A percentile compares a stretch with the other conserved stretches of the same genome.
Conservation (phyloP, 2,888 invertebrate genomes). For the Drosophila bunnanda region DNA sequence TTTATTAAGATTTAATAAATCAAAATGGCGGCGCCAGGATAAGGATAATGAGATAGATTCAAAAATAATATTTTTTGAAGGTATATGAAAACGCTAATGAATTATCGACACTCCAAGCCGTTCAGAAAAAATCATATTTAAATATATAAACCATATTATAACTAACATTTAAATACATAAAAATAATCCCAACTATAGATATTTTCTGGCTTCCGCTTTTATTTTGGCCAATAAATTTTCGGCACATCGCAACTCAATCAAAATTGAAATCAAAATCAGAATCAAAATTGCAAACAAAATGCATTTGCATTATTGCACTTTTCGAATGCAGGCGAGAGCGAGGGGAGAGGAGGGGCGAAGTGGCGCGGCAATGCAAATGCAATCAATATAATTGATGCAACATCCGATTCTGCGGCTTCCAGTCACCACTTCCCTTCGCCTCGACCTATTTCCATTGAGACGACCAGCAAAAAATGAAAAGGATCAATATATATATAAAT, state of each 20-base stretch:
- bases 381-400: constrained; percentile 78
- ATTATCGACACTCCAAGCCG: too few relatives aligned
- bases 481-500: constrained; percentile 1
- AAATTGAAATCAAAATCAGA: constrained; percentile 48
- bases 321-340: constrained; percentile 11
- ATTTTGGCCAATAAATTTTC: constrained; percentile 43
- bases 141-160: not conserved
- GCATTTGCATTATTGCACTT: constrained; percentile 73
- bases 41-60: not conserved
- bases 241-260: constrained; percentile 34
- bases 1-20: constrained; percentile 62
- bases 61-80: too few relatives aligned
- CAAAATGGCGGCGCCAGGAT: constrained; percentile 16
- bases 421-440: not conserved
- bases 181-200: not conserved
- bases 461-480: constrained; percentile 19
- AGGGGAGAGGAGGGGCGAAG: not conserved
- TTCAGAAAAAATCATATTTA: too few relatives aligned
- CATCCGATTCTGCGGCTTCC: constrained; percentile 28
- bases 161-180: constrained; percentile 18
- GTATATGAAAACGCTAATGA: too few relatives aligned
- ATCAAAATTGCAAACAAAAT: constrained; percentile 75
- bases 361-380: constrained; percentile 64
- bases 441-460: constrained; percentile 33
- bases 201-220: not conserved